Base-by-base conservation (phyloP, 2,113 vertebrate genomes). In the Calonectris borealis region DNA sequence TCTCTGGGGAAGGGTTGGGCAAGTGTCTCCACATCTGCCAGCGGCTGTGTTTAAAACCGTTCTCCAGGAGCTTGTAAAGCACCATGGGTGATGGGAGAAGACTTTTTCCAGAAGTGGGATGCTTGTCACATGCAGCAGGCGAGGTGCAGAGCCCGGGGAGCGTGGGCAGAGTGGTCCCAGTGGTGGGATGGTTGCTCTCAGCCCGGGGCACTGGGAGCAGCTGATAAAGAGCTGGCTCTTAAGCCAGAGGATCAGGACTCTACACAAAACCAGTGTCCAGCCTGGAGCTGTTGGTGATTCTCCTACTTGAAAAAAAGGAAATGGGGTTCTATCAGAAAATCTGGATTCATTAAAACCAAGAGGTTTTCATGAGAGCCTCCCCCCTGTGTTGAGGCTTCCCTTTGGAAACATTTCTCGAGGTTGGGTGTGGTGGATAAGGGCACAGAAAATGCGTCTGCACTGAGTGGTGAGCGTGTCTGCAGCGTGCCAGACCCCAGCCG, bases 81-180 rank as follows among this genome's bases (percentile, higher is more conserved):
- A 32, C 42, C 16, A 5, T 0, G 12, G 70, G 58, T 34, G 81
- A 81, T 11, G 66, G 68, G 60, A 83, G 82, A 73, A 83, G 38
- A 2, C 9, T 61, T 79, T 69, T 91, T 69, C 11, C 83, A 78
- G 90, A 61, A 76, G 60, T 1, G 4, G 70, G 61, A 54, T 87
- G 44, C 25, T 80, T 0, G 0, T 44, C 12, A 6, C 11, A 6
- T 0, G 18, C 46, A 71, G 70, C 44, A 82, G 55, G 21, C 0
- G 0, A 70, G 61, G 17, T 8, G 51, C 8, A 21, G 85, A 78
- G 54, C 0, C 46, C 4, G 46, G 46, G 18, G 18, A 19, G 9
- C 18, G 46, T 46, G 46, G 46, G 51, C 8, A 26, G 85, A 75
- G 54, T 0, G 0, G 19, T 81, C 34, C 40, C 68, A 38, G 54